Evolutionary conservation across 2,797 vertebrate genomes (phyloP), one percentile per base, ranked within the genome.

Genomic region (Jordanella pulchra): DNA sequence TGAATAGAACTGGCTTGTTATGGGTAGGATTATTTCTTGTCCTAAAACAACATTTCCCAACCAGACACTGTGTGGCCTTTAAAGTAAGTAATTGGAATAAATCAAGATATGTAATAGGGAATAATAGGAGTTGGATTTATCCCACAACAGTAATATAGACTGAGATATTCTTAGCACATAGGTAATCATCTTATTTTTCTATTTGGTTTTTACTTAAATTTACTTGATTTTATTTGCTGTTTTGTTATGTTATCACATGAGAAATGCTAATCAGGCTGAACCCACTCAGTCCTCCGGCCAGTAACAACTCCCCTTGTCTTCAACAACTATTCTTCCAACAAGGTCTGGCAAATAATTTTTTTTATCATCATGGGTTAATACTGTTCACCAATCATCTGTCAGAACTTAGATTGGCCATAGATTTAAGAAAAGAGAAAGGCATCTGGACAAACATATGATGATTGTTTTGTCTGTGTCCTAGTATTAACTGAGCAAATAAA

Each of bases 321-420:
- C 76, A 39, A 85, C 68, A 3, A 63, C 80, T 74, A 80, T 89
- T 83, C 86, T 75, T 88, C 83, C 86, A 88, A 87, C 90, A 82
- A 87, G 84, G 76, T 85, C 85, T 65, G 79, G 84, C 87, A 91
- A 93, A 93, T 91, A 92, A 90, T 91, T 86, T 80, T 86, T 80
- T 86, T 91, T 88, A 89, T 94, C 87, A 73, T 76, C 6, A 55
- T 42, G 69, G 42, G 53, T 91, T 93, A 94, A 93, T 84, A 74
- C 89, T 90, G 87, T 94, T 93, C 93, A 90, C 90, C 85, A 68
- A 84, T 85, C 87, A 83, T 84, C 89, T 89, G 89, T 91, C 92
- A 90, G 83, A 35, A 75, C 71, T 30, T 3, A 35, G 71, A 78
- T 77, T 10, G 28, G 71, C 79, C 72, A 35, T 58, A 54, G 77